Evolutionary conservation across 2,888 invertebrate species (phyloP), one percentile per base, ranked within the genome.

Genomic region (Hydriomena furcata): DNA sequence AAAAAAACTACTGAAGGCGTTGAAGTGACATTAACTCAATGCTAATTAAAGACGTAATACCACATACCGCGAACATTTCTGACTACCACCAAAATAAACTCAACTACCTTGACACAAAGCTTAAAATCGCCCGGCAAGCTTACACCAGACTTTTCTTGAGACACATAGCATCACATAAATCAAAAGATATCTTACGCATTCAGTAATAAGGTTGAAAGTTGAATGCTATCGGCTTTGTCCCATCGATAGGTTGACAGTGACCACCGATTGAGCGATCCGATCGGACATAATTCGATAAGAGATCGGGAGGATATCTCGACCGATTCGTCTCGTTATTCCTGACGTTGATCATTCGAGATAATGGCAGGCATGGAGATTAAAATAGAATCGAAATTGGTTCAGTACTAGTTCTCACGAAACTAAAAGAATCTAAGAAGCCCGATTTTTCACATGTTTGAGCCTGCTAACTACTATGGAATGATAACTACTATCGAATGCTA

Each of bases 211-310:
- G 68, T 65, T 42, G 46, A 59, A 52, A 62, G 60, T 73, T 44
- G 59, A 56, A 53, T 72, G 55, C 46, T 60, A 66, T 63, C 52
- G 56, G 46, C 62, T 66, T 64, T 78, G 80, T 78, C 78, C 68
- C 72, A 66, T 70, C 61, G 66, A 68, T 72, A 60, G n/a, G 66
- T 74, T 74, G 79, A 82, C 79, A 81, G 79, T 80, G 74, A 73
- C 68, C 73, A 73, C 68, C 74, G 79, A 80, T 81, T 79, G 82
- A 82, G 76, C 73, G 82, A 79, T 82, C 71, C 67, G 79, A 80
- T 79, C 67, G 60, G 55, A 56, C 60, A 59, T 60, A 59, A 66
- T 68, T 68, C 71, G 81, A 82, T 81, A 79, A 79, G 70, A 75
- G 70, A 74, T 75, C 73, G 59, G 61, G 62, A 68, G 65, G 68